Evolutionary conservation across 2,888 invertebrate genomes (phyloP), one percentile per base, ranked within the genome.

Genomic region (Torymus tubicola): DNA sequence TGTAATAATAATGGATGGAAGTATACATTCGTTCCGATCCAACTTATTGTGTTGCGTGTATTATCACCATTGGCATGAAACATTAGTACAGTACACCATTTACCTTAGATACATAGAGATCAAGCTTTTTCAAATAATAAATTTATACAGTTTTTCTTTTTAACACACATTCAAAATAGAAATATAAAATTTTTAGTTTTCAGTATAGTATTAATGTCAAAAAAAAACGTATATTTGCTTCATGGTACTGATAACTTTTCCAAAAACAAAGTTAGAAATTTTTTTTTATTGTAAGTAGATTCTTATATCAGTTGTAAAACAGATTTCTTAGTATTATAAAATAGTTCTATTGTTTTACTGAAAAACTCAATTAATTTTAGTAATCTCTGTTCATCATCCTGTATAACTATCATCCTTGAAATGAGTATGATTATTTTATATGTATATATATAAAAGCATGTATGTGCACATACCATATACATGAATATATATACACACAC

Each of bases 1-100:
- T 84, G 83, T 86, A 86, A 86, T 85, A 79, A 82, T 85, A 79
- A 82, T 86, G 88, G 85, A 88, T 88, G 86, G 86, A 85, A 87
- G 84, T 83, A 86, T 83, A 85, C 81, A 81, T 87, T 88, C 87
- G 87, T 88, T 89, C 87, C 87, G 84, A 84, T 76, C 84, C 84
- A 60, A 64, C 82, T 75, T 85, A 84, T 84, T 86, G 82, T 83
- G 83, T 87, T 85, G 83, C 84, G 83, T 81, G 75, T 80, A 78
- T 80, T 80, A 77, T 79, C 80, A 82, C 78, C 78, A 31, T 82
- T 78, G 79, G 80, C 75, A 71, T 80, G 31, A 80, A 82, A 55
- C 80, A 78, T 82, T 82, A 73, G 76, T 73, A 78, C 70, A 72
- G 70, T 74, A 31, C 70, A 73, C 77, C 64, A 2, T 65, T 78